Evolutionary conservation across 2,888 invertebrate species (phyloP), one percentile per base, ranked within the genome.

Genomic region (Cephus spinipes): DNA sequence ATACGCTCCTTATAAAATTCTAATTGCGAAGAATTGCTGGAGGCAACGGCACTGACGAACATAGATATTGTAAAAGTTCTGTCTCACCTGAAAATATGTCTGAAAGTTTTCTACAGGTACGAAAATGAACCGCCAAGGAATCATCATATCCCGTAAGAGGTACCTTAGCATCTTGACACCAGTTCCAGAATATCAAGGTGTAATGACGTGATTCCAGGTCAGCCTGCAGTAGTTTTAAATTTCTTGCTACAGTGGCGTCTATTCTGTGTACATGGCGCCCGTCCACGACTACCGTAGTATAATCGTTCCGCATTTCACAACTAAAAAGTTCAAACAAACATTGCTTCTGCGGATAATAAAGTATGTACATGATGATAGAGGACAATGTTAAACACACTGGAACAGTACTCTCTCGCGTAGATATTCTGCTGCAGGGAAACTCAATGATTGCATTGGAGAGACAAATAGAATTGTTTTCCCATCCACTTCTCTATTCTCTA

Each of bases 221-320:
- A 55, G 84, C 79, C 76, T 87, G 83, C 11, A 92, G 87, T 3
- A 89, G 81, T 31, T 86, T 83, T 11, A 92, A 82, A 83, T 91
- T 91, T 92, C 95, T 94, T 79, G 94, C 93, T 77, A 95, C 95
- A 0, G 96, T 96, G 83, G 94, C 95, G 88, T 96, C 96, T 85
- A 95, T 92, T 82, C 93, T 93, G 76, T 93, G 93, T 74, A 96
- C 92, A 79, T 94, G 93, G 75, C 93, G 92, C 83, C 95, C 95
- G 86, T 95, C 94, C 30, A 96, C 91, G 34, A 96, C 93, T 35
- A 96, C 91, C 4, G 92, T 91, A 69, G 90, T 87, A 30, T 84
- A 87, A 68, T 87, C 84, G 34, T 84, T 83, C 4, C 87, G 89
- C n/a, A 81, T 83, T 80, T 92, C 91, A 68, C 92, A 90, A 83